These are phyloP conservation scores for Drosophila ambigua DNA, from an alignment of 1,140 invertebrate genomes.

Conservation along the genomic window DNA sequence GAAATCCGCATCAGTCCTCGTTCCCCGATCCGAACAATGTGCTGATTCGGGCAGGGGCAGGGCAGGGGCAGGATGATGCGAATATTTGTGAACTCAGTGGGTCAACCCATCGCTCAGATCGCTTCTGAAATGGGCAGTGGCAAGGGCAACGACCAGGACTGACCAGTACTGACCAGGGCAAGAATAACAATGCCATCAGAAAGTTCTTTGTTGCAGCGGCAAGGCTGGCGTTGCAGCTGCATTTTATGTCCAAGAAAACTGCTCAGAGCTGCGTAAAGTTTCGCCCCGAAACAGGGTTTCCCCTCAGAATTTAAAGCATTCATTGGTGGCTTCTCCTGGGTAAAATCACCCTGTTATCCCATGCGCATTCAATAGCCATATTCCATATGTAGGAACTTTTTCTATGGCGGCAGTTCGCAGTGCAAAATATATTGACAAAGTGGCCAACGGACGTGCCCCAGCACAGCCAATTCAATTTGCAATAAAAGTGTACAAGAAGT, in stretches of 20 bases:
- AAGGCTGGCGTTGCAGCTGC: slow-evolving; percentile 62
- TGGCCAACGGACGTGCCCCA: slow-evolving; percentile 52
- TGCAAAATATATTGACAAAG: slow-evolving; percentile 71
- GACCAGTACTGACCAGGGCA: slow-evolving; percentile 38
- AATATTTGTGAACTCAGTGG: slow-evolving; percentile 68
- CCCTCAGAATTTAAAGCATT: not conserved
- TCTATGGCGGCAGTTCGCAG: slow-evolving; percentile 52
- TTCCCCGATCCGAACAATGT: slow-evolving; percentile 48
- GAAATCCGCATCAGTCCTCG: slow-evolving; percentile 11
- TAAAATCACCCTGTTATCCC: slow-evolving; percentile 47
- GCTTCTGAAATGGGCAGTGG: slow-evolving; percentile 7
- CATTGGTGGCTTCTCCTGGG: too few species aligned
- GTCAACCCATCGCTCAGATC: slow-evolving; percentile 37
- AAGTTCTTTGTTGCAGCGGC: slow-evolving; percentile 58
- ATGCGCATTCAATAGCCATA: not conserved
- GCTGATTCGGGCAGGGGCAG: slow-evolving; percentile 20
- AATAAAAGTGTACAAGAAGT: slow-evolving; percentile 62
- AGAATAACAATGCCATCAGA: slow-evolving; percentile 62
- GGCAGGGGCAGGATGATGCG: slow-evolving; percentile 49
- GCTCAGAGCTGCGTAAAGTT: slow-evolving; percentile 46
- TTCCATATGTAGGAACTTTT: slow-evolving; percentile 12
- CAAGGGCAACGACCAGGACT: slow-evolving; percentile 62
- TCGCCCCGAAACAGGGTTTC: slow-evolving; percentile 23
- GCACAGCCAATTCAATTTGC: slow-evolving; percentile 77
- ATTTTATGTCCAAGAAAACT: slow-evolving; percentile 68